These are phyloP conservation scores for Hippocampus mohnikei DNA, from an alignment of 2,113 vertebrate species.

Conservation along the genomic window DNA sequence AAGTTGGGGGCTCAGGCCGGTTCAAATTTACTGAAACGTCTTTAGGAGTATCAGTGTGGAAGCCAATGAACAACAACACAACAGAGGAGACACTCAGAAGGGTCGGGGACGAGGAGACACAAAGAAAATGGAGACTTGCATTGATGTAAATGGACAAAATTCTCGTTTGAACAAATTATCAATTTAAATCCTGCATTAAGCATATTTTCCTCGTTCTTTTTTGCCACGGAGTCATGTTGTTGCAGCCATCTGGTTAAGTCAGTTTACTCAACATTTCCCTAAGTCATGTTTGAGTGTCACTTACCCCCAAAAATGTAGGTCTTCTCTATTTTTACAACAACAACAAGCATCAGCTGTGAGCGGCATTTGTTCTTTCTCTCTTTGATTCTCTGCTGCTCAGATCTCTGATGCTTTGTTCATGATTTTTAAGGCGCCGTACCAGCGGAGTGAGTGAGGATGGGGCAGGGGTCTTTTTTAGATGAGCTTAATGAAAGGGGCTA, in stretches of 20 bases:
- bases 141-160: background rate
- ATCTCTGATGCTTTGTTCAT: background rate
- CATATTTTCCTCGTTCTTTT: constrained; percentile 2
- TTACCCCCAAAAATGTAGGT: background rate
- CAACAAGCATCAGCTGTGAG: background rate
- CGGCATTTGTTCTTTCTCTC: background rate
- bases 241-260: background rate
- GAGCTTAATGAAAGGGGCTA: no score
- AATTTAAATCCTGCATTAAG: constrained; percentile 36
- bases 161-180: constrained; percentile 2
- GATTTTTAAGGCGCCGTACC: background rate
- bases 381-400: background rate
- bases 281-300: constrained; percentile 1
- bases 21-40: background rate
- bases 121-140: constrained; percentile 23
- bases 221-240: background rate
- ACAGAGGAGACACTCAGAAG: constrained; percentile 71
- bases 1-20: background rate
- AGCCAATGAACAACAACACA: constrained; percentile 68
- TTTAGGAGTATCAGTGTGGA: constrained; percentile 26
- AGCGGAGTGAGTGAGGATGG: background rate
- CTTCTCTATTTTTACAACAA: background rate
- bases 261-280: background rate
- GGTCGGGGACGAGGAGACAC: constrained; percentile 54
- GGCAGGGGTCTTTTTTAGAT: no score